Evolutionary conservation across 2,113 vertebrate species (phyloP).

Genomic region (Alexandromys fortis): DNA sequence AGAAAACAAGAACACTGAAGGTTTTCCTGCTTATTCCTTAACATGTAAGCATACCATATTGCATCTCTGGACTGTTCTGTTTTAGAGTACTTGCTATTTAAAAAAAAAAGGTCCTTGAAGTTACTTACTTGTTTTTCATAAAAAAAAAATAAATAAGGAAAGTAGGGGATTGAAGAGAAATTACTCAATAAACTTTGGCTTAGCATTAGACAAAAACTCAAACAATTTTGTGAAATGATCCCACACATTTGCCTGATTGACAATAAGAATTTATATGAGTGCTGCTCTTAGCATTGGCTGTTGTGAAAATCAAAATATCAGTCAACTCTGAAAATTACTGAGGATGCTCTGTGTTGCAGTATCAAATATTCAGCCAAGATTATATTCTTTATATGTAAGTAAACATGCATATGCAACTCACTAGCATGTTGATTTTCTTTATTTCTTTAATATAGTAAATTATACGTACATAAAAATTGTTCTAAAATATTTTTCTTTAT

Average conservation of each 20-base stretch:
- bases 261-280: not conserved
- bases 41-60: not conserved
- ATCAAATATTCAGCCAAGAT: not conserved
- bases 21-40: not conserved
- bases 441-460: not conserved
- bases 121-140: not conserved
- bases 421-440: not conserved
- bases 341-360: not conserved
- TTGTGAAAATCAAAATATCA: not conserved
- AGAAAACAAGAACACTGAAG: not conserved
- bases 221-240: not conserved
- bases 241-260: not conserved
- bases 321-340: not conserved
- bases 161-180: not conserved
- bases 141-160: not conserved
- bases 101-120: not conserved
- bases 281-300: not conserved
- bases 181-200: not conserved
- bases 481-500: not conserved
- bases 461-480: not conserved
- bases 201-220: not conserved
- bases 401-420: not conserved
- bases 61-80: not conserved
- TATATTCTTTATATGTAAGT: not conserved
- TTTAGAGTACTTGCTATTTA: not conserved